Evolutionary conservation across 2,797 vertebrate genomes (phyloP).

Genomic region (Sebastes trivittatus): DNA sequence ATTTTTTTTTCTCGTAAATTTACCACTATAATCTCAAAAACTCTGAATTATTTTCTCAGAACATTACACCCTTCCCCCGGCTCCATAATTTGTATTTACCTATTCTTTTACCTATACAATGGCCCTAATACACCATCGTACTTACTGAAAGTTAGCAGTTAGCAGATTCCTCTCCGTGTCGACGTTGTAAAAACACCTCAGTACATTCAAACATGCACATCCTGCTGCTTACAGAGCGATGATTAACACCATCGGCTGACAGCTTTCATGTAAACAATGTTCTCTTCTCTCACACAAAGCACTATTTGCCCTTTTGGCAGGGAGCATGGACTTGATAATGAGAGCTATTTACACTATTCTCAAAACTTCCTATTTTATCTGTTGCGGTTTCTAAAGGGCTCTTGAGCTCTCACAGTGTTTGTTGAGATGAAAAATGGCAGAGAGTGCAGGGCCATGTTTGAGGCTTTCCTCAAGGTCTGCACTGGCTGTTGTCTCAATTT

Average conservation of each 20-base stretch:
- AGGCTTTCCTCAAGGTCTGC: constrained; percentile 60
- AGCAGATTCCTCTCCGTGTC: not conserved
- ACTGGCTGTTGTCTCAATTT: constrained; percentile 60
- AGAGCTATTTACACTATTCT: constrained; percentile 55
- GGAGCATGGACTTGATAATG: constrained; percentile 21
- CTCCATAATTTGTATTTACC: not conserved
- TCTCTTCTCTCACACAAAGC: constrained; percentile 23
- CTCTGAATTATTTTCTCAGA: not conserved
- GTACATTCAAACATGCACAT: not conserved
- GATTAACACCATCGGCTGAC: constrained; percentile 33
- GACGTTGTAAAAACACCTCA: not conserved
- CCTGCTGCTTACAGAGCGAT: not conserved
- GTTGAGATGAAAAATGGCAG: constrained; percentile 56
- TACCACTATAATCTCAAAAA: not conserved
- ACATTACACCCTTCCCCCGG: not conserved
- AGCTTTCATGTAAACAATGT: constrained; percentile 45
- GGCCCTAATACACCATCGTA: not conserved
- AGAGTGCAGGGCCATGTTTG: constrained; percentile 28
- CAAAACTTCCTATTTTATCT: constrained; percentile 59
- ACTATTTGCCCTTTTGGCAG: constrained; percentile 47
- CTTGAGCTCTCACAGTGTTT: constrained; percentile 52
- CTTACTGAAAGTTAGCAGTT: not conserved
- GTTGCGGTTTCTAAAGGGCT: constrained; percentile 44
- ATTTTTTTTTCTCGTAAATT: not conserved
- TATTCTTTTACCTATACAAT: too few species aligned